Base-by-base conservation (phyloP, 2,888 invertebrate genomes). In the Elysia crispata region DNA sequence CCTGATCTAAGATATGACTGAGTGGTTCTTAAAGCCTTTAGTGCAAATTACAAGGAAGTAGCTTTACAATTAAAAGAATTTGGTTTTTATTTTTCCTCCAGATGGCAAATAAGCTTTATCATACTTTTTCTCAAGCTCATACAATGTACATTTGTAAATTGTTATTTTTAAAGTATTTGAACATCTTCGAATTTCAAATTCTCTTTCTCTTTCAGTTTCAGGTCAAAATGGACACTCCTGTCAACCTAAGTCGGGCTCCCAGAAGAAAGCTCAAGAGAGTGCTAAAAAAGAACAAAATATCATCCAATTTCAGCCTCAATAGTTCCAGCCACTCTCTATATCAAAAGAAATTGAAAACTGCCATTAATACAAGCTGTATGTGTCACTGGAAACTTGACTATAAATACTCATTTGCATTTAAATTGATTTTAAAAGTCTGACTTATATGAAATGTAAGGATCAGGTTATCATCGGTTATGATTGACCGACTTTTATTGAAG, bases 341-440 rank as follows among this genome's bases (percentile, higher is more conserved):
- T 31, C 79, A 82, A 30, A 82, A 80, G 67, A 82, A 81, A 41
- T 67, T 82, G 30, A 82, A 81, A 49, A 72, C 81, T 73, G 81
- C 82, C 28, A 75, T 82, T 54, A 82, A 81, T 77, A 74, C 76
- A 49, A 82, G 82, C 73, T 81, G 82, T 82, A 74, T 81, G 82
- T 49, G 13, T 5, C 0, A 50, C 30, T 20, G 13, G 31, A 23
- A 20, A 18, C 1, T 76, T 66, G 31, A 62, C 20, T 62, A 75
- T n/a, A n/a, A n/a, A n/a, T n/a, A n/a, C n/a, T n/a, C n/a, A n/a
- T n/a, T n/a, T n/a, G n/a, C n/a, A n/a, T n/a, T n/a, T n/a, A n/a
- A n/a, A n/a, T n/a, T n/a, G n/a, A n/a, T n/a, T n/a, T n/a, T n/a
- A n/a, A n/a, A n/a, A 41, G 30, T 66, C 23, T 66, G 66, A 66